These are phyloP conservation scores for Tupaia tana DNA, from an alignment of 2,113 vertebrate species.

Conservation along the genomic window DNA sequence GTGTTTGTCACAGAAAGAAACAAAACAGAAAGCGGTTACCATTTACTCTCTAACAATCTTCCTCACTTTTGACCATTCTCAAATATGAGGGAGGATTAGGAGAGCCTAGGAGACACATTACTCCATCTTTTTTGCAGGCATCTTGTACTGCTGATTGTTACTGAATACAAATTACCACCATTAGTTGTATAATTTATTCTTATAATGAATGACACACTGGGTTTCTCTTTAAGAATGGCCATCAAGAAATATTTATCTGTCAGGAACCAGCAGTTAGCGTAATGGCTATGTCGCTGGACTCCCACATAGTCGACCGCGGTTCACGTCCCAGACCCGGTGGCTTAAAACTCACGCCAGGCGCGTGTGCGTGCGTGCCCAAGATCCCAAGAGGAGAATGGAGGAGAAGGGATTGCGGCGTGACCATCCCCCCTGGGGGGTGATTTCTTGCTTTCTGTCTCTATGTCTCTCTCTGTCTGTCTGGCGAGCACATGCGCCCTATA, in stretches of 20 bases:
- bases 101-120: not conserved
- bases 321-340: too few relatives aligned
- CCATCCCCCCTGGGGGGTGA: too few relatives aligned
- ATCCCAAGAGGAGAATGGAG: too few relatives aligned
- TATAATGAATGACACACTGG: not conserved
- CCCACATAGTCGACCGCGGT: too few relatives aligned
- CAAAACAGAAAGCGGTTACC: not conserved
- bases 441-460: too few relatives aligned
- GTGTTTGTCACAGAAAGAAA: not conserved
- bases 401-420: too few relatives aligned
- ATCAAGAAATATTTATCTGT: not conserved
- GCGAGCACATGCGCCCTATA: too few relatives aligned
- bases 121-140: not conserved
- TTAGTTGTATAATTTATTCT: not conserved
- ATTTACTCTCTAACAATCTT: not conserved
- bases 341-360: too few relatives aligned
- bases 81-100: not conserved
- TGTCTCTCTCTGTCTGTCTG: too few relatives aligned
- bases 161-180: not conserved
- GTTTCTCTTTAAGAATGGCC: not conserved
- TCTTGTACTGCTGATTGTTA: not conserved
- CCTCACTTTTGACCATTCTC: not conserved
- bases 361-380: too few relatives aligned
- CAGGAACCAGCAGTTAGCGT: too few relatives aligned
- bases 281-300: too few relatives aligned